Evolutionary conservation across 92 coral and sea anemone species (phyloP), one percentile per base, ranked within the genome.

Genomic region (Siderastrea radians): DNA sequence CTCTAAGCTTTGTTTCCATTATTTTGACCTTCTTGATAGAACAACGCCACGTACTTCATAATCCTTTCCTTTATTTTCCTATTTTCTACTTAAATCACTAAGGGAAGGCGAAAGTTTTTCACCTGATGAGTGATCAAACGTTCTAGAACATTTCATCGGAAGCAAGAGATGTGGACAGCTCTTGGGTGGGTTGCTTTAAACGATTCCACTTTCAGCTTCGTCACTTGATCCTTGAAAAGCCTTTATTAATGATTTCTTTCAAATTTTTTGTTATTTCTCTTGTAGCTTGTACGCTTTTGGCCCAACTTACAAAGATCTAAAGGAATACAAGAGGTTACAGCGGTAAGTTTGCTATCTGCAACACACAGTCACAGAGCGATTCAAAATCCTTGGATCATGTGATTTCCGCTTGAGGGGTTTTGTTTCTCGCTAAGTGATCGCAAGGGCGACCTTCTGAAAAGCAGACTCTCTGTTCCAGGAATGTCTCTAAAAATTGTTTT

Each of bases 221-320:
- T 44, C 15, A 71, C 70, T n/a, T 4, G 55, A n/a, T 59, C 26
- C 57, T 44, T 49, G 53, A 59, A 59, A 63, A 9, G 55, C 19
- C 57, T 81, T 38, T 13, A 15, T 47, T 78, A 77, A 77, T 9
- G 51, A 10, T 49, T 84, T 72, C 50, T 51, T 54, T 16, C 52
- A 14, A 26, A 26, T 26, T 79, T 17, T 6, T 66, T 19, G 7
- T 60, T 6, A 5, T 79, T 79, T 89, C 64, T 81, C 66, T 57
- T 44, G 15, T 76, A 93, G 95, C 44, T 81, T 93, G 93, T 93
- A 93, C 93, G 91, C 95, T 67, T 82, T 93, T 59, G 90, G 93
- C 6, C 93, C 89, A 49, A 90, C 76, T 16, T 79, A 90, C 91
- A 82, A 75, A 70, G 93, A 93, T 70, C 74, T 85, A 61, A 92